These are phyloP conservation scores for Agrochola lota DNA, from an alignment of 2,888 invertebrate genomes.

Conservation along the genomic window DNA sequence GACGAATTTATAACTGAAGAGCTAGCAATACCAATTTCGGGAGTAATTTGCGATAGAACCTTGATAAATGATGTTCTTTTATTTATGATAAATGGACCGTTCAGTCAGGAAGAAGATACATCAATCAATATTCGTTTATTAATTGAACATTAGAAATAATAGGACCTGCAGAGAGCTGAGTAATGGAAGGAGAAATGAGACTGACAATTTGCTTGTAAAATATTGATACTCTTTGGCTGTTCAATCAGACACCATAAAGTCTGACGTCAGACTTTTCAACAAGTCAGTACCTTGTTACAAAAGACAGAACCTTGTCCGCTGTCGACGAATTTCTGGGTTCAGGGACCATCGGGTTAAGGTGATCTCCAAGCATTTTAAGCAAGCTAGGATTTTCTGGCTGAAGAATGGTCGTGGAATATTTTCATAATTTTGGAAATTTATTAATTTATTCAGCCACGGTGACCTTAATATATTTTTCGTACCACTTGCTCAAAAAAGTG, in stretches of 20 bases:
- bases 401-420: neutral
- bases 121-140: slow-evolving; percentile 60
- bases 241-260: neutral
- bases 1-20: slow-evolving; percentile 36
- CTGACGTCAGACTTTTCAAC: neutral
- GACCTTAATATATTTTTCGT: neutral
- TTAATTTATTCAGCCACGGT: neutral
- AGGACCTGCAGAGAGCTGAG: neutral
- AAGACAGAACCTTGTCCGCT: neutral
- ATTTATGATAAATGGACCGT: slow-evolving; percentile 63
- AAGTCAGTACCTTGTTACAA: neutral
- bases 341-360: neutral
- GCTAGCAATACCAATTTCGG: slow-evolving; percentile 47
- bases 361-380: neutral
- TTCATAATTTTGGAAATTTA: neutral
- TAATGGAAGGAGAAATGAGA: slow-evolving; percentile 32
- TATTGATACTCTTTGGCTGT: slow-evolving; percentile 7
- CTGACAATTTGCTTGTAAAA: slow-evolving; percentile 2
- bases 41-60: slow-evolving; percentile 55
- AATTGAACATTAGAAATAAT: slow-evolving; percentile 49
- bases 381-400: neutral
- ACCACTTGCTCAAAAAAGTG: no score
- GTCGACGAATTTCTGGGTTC: neutral
- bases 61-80: slow-evolving; percentile 63
- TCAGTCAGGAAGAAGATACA: slow-evolving; percentile 47